Conservation (phyloP, 30 jellyfish, hydroid and myxozoan species). For the Phacellophora camtschatica region DNA sequence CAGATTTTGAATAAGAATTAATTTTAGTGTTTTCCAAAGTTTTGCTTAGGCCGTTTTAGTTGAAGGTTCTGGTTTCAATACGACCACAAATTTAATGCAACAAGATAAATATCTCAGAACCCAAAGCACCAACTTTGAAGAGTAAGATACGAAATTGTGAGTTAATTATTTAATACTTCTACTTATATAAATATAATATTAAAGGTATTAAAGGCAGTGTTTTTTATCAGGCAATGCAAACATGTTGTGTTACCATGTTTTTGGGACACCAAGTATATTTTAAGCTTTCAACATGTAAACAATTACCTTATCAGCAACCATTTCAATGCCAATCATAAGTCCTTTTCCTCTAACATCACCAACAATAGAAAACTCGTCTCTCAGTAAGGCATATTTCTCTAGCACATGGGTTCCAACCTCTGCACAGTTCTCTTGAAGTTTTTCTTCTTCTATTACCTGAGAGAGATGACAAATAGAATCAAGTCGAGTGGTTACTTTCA, state of each 20-base stretch:
- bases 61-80: too few species aligned
- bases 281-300: neutral
- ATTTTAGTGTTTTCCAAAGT: too few species aligned
- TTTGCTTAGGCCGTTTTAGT: too few species aligned
- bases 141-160: too few species aligned
- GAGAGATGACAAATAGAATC: neutral
- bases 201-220: neutral
- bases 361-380: slow-evolving; percentile 80
- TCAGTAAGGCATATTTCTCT: slow-evolving; percentile 44
- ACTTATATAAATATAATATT: neutral
- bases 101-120: too few species aligned
- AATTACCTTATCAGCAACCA: slow-evolving; percentile 85
- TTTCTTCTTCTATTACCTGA: slow-evolving; percentile 87
- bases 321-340: slow-evolving; percentile 86
- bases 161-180: too few species aligned
- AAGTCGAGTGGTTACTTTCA: too few species aligned
- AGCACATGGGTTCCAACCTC: slow-evolving; percentile 75
- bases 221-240: neutral
- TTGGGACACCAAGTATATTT: too few species aligned
- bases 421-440: slow-evolving; percentile 70
- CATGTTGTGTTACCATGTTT: too few species aligned
- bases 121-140: too few species aligned
- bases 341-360: slow-evolving; percentile 98
- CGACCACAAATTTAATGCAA: too few species aligned
- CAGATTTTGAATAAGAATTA: too few species aligned